Percentiles rank a stretch among this genome's conserved stretches.
These are phyloP conservation scores for Cinclus cinclus DNA, from an alignment of 2,113 vertebrate species.

Conservation along the genomic window DNA sequence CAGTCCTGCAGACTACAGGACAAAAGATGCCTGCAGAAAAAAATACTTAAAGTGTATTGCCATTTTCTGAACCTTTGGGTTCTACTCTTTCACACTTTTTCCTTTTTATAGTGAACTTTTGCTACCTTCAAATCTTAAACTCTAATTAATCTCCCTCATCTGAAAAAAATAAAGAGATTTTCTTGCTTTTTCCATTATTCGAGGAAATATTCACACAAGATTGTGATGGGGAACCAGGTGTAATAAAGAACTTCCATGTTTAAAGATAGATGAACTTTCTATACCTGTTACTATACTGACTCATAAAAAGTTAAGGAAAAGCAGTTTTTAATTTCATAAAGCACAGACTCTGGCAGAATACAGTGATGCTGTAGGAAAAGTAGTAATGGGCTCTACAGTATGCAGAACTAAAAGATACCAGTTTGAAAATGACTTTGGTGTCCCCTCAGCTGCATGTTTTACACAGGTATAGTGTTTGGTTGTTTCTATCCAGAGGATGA, in stretches of 20 bases:
- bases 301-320: neutral
- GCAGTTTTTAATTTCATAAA: neutral
- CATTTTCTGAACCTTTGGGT: neutral
- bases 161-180: neutral
- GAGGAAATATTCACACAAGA: neutral
- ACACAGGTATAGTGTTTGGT: neutral
- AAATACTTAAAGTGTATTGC: neutral
- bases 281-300: neutral
- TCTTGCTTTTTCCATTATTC: neutral
- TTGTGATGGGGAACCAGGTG: neutral
- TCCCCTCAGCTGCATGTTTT: neutral
- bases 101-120: neutral
- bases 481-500: conserved; percentile 1
- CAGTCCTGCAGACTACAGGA: neutral
- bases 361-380: neutral
- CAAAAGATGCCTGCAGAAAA: neutral
- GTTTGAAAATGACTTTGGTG: neutral
- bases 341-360: neutral
- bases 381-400: neutral
- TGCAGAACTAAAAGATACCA: neutral
- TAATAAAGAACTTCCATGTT: neutral
- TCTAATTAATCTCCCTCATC: neutral
- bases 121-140: neutral
- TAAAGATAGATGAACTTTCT: neutral
- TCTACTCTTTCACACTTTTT: neutral